Percentiles rank a stretch among this genome's conserved stretches.
These are phyloP conservation scores for Lepus oiostolus DNA, from an alignment of 2,797 vertebrate genomes.

Conservation along the genomic window DNA sequence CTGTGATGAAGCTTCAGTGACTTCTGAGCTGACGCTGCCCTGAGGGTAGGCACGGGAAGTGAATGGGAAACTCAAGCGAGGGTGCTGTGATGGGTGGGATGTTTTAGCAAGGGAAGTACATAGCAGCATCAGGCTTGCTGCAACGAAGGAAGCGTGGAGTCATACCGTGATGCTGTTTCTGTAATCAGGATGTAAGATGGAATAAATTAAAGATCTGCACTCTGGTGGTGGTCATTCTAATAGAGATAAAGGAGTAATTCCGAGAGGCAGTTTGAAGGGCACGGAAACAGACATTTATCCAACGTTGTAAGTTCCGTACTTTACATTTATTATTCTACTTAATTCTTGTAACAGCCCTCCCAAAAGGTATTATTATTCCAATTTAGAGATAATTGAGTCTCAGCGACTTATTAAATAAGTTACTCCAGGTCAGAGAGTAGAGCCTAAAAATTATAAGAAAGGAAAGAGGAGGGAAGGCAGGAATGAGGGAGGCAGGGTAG, in stretches of 20 bases:
- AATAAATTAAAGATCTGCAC: not conserved
- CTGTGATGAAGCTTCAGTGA: not conserved
- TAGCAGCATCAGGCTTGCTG: not conserved
- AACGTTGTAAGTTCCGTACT: not conserved
- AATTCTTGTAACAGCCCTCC: conserved; percentile 1
- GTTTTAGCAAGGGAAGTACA: not conserved
- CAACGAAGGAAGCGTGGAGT: not conserved
- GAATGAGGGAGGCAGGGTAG: no score
- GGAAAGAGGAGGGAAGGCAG: no score
- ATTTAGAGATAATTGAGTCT: conserved; percentile 2
- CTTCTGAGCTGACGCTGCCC: not conserved
- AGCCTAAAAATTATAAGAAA: not conserved
- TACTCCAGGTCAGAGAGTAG: not conserved
- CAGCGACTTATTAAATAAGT: not conserved
- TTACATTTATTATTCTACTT: not conserved
- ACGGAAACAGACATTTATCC: not conserved
- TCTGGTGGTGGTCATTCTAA: not conserved
- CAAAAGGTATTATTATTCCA: not conserved
- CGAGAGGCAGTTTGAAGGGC: conserved; percentile 14
- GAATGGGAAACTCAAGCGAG: not conserved
- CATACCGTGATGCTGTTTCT: not conserved
- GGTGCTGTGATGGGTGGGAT: no score
- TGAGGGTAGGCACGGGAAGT: not conserved
- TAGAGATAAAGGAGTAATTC: not conserved
- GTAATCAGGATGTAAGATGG: not conserved